Percentiles rank a stretch among this genome's conserved stretches.
phyloP scores from a whole-genome alignment of 2,888 invertebrate species.

The Mechanitis messenoides region DNA sequence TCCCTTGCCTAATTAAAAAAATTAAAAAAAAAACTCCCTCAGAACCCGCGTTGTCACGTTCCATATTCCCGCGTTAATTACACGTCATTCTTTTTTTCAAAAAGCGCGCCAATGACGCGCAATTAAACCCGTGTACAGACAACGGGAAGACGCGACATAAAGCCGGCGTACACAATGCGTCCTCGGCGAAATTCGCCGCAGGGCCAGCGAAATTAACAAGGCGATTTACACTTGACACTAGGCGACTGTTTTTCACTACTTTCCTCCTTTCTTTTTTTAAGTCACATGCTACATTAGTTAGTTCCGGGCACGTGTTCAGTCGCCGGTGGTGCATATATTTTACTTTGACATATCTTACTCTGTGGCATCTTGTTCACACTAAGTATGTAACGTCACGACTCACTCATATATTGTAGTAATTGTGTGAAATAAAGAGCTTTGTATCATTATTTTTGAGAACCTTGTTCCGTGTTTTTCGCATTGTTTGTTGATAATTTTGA shows the following conservation, averaged over 20 bases:
- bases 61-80: constrained; percentile 77
- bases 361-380: constrained; percentile 41
- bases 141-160: constrained; percentile 75
- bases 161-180: constrained; percentile 74
- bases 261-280: constrained; percentile 48
- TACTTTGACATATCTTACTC: constrained; percentile 33
- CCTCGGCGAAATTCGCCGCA: constrained; percentile 76
- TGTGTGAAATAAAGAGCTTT: constrained; percentile 70
- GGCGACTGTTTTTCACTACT: constrained; percentile 69
- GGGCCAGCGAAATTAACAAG: constrained; percentile 75
- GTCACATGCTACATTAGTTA: constrained; percentile 35
- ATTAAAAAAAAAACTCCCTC: constrained; percentile 66
- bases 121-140: constrained; percentile 76
- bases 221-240: constrained; percentile 77
- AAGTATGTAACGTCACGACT: constrained; percentile 46
- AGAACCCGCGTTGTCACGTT: constrained; percentile 75
- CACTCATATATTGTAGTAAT: constrained; percentile 61
- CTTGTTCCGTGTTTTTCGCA: constrained; percentile 34
- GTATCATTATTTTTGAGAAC: constrained; percentile 61
- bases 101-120: constrained; percentile 76
- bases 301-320: constrained; percentile 29
- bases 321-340: constrained; percentile 25
- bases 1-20: constrained; percentile 71
- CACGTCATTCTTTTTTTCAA: constrained; percentile 76
- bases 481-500: constrained; percentile 39